These are phyloP conservation scores for Ophion obscuratus DNA, from an alignment of 2,888 invertebrate genomes.

Conservation along the genomic window DNA sequence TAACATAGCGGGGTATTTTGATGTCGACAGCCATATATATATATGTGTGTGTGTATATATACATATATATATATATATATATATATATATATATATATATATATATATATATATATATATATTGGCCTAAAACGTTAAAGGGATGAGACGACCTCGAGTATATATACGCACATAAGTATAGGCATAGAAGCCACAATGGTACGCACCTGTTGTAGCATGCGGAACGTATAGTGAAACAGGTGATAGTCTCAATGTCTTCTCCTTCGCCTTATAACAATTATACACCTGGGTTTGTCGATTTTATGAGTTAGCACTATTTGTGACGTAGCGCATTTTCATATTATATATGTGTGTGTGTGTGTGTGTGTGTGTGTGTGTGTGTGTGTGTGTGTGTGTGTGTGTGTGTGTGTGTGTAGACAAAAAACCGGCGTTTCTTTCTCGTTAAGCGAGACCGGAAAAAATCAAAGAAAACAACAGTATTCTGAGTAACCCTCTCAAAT, in stretches of 20 bases:
- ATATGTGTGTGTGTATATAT: no score
- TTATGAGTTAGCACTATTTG: conserved; percentile 78
- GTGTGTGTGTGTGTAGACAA: no score
- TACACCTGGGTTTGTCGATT: conserved; percentile 78
- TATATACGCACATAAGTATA: conserved; percentile 7
- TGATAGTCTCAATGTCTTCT: conserved; percentile 71
- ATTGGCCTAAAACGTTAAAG: conserved; percentile 33
- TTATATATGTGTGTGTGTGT: neutral
- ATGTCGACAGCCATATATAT: neutral
- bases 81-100: neutral
- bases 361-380: no score
- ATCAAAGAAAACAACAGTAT: neutral
- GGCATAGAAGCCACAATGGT: conserved; percentile 54
- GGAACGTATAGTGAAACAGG: conserved; percentile 82
- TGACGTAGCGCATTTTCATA: conserved; percentile 34
- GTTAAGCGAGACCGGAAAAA: neutral
- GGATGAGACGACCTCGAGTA: conserved; percentile 51
- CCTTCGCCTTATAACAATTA: conserved; percentile 40
- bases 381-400: accelerated
- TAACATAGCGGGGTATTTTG: conserved; percentile 12
- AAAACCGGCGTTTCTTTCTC: neutral
- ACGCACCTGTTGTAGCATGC: conserved; percentile 81
- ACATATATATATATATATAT: neutral
- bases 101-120: conserved; percentile 3
- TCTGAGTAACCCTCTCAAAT: neutral